These are phyloP conservation scores for Odontocolon sp. DNA, from an alignment of 2,888 invertebrate species.

Conservation along the genomic window DNA sequence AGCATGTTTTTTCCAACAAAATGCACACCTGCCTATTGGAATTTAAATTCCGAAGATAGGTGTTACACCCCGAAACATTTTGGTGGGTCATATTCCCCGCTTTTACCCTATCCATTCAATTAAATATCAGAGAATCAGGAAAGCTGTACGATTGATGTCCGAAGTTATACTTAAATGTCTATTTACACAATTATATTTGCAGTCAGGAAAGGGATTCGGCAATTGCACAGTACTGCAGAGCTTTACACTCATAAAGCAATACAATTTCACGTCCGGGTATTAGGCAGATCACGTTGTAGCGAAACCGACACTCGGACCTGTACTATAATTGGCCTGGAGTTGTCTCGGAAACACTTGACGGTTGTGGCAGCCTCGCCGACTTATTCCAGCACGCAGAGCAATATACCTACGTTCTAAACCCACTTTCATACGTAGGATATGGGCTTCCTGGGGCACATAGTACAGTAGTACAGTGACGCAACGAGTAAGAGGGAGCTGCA, in stretches of 20 bases:
- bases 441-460: neutral
- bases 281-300: neutral
- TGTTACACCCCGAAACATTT: too few relatives aligned
- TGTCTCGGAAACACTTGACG: conserved; percentile 4
- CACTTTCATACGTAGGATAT: neutral
- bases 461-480: neutral
- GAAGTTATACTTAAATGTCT: too few relatives aligned
- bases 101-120: too few relatives aligned
- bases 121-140: too few relatives aligned
- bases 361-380: neutral
- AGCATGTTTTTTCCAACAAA: too few relatives aligned
- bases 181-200: too few relatives aligned
- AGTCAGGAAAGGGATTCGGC: too few relatives aligned
- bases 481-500: conserved; percentile 7
- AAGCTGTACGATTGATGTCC: too few relatives aligned
- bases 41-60: too few relatives aligned
- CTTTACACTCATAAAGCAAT: neutral
- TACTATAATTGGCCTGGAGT: conserved; percentile 1
- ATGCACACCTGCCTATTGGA: too few relatives aligned
- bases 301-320: conserved; percentile 25
- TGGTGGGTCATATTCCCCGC: too few relatives aligned
- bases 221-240: neutral
- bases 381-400: neutral
- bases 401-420: neutral
- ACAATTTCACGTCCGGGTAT: conserved; percentile 26